Percentiles rank a stretch among this genome's conserved stretches.
Conservation (phyloP, 1,140 invertebrate genomes). For the Drosophila ambigua region DNA sequence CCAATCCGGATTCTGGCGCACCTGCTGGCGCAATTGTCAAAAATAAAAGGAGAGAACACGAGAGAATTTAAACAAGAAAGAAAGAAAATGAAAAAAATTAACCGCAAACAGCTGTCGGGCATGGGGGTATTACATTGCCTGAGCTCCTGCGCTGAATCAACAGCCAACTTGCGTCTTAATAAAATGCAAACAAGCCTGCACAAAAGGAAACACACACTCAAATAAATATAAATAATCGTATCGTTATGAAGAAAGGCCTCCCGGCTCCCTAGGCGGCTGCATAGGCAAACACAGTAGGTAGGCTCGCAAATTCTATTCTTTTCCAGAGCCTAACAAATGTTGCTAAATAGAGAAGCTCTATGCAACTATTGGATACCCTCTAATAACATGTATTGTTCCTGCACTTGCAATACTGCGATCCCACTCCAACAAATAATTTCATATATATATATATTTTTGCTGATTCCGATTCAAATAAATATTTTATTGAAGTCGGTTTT, state of each 20-base stretch:
- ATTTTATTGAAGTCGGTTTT: too few relatives aligned
- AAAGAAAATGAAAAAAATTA: slow-evolving; percentile 15
- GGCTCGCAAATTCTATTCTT: slow-evolving; percentile 8
- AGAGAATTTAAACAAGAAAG: slow-evolving; percentile 14
- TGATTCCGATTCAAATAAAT: too few relatives aligned
- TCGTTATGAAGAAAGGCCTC: slow-evolving; percentile 36
- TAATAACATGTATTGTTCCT: too few relatives aligned
- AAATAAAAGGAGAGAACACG: slow-evolving; percentile 32
- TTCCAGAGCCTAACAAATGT: neutral
- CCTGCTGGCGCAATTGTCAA: slow-evolving; percentile 53
- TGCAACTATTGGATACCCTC: too few relatives aligned
- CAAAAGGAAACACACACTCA: slow-evolving; percentile 8
- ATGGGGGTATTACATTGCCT: slow-evolving; percentile 16
- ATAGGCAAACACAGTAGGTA: slow-evolving; percentile 15
- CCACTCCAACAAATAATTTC: too few relatives aligned
- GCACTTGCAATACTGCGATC: too few relatives aligned
- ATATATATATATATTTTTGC: too few relatives aligned
- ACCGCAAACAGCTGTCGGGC: slow-evolving; percentile 52
- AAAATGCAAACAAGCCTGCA: slow-evolving; percentile 64
- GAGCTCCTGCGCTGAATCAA: slow-evolving; percentile 40
- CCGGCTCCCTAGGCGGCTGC: slow-evolving; percentile 2
- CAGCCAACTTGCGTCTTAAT: slow-evolving; percentile 51
- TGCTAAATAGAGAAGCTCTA: too few relatives aligned
- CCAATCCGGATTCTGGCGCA: slow-evolving; percentile 56
- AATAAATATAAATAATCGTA: slow-evolving; percentile 24